Conservation (phyloP, 2,797 vertebrate genomes). For the Sylvia borin region DNA sequence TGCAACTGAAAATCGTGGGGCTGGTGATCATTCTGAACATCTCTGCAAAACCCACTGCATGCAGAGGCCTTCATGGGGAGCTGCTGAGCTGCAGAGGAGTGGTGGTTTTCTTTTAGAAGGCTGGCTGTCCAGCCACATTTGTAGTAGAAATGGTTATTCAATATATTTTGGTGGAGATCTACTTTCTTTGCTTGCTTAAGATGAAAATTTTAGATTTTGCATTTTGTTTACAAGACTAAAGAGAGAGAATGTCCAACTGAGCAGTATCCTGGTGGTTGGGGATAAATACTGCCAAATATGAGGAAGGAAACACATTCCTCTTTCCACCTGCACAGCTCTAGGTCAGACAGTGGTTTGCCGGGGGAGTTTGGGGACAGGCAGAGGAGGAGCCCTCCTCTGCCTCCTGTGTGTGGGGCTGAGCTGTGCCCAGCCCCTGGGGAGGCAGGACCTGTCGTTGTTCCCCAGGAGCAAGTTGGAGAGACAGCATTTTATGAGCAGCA, state of each 20-base stretch:
- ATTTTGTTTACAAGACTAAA: background rate
- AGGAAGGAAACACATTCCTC: background rate
- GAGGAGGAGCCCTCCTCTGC: rapidly evolving
- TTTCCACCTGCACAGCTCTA: background rate
- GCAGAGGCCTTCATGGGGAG: background rate
- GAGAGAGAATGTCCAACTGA: background rate
- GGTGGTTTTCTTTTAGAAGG: background rate
- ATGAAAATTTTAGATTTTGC: background rate
- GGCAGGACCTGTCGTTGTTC: background rate
- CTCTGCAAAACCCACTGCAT: background rate
- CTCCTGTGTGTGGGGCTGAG: background rate
- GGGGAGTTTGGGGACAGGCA: background rate
- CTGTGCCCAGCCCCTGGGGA: background rate
- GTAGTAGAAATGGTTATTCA: background rate
- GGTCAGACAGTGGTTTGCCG: background rate
- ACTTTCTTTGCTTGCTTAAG: background rate
- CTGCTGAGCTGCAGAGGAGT: background rate
- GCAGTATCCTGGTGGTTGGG: background rate
- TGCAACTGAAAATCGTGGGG: background rate
- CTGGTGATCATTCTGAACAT: background rate
- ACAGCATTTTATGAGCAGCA: background rate
- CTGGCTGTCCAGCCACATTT: background rate
- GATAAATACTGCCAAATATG: background rate
- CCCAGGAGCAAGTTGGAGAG: background rate
- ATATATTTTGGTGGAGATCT: background rate